Percentiles rank a stretch among this genome's conserved stretches.
These are phyloP conservation scores for Sarcophilus harrisii DNA, from an alignment of 2,797 vertebrate genomes.

Conservation along the genomic window DNA sequence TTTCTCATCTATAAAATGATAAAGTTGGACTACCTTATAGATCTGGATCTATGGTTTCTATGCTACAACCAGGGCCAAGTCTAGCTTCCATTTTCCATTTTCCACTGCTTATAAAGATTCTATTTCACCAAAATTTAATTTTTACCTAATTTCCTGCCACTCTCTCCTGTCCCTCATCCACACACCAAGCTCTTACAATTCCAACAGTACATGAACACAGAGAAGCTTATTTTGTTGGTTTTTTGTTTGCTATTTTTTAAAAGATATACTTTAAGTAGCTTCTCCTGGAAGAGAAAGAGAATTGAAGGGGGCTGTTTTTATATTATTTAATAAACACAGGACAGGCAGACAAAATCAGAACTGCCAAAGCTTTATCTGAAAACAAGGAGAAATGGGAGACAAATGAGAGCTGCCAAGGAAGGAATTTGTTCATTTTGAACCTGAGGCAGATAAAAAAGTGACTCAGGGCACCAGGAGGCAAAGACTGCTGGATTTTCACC, in stretches of 20 bases:
- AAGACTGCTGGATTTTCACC: neutral
- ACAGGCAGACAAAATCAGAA: neutral
- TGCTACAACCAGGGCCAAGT: neutral
- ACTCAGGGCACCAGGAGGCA: neutral
- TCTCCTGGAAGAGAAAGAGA: conserved; percentile 11
- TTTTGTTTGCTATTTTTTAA: neutral
- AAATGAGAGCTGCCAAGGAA: neutral
- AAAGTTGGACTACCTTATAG: neutral
- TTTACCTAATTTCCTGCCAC: neutral
- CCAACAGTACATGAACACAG: neutral
- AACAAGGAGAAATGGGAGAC: neutral
- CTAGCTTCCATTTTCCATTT: neutral
- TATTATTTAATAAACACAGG: conserved; percentile 26
- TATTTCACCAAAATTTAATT: neutral
- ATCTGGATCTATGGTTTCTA: neutral
- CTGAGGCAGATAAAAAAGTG: neutral
- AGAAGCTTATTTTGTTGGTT: neutral
- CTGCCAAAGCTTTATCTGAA: conserved; percentile 16
- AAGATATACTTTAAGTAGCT: neutral
- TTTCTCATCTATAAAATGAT: neutral
- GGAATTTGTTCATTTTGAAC: neutral
- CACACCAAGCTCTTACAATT: neutral
- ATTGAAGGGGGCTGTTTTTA: neutral
- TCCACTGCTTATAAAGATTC: neutral
- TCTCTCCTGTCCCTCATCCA: neutral